phyloP scores from a whole-genome alignment of 2,113 vertebrate genomes.

The Poecilia latipinna region DNA sequence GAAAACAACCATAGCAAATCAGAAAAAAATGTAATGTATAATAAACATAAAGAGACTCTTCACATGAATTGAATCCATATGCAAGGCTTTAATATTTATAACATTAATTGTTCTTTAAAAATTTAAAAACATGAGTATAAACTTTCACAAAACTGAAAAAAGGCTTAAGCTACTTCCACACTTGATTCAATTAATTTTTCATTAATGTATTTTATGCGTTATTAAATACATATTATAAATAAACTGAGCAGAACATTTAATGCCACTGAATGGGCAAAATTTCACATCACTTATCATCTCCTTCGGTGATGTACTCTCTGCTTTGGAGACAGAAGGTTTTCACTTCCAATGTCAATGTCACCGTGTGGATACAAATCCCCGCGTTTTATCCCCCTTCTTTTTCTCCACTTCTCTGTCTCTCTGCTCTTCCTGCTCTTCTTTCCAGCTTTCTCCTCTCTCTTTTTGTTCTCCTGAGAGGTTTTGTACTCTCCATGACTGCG shows the following conservation, averaged over 20 bases:
- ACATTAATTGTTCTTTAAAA: no score
- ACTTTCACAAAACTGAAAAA: no score
- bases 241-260: not conserved
- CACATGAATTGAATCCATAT: not conserved
- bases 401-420: constrained; percentile 57
- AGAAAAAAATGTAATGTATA: not conserved
- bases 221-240: not conserved
- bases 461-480: constrained; percentile 30
- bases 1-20: not conserved
- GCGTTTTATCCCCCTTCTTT: constrained; percentile 55
- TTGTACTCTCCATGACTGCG: not conserved
- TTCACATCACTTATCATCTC: constrained; percentile 28
- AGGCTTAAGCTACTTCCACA: no score
- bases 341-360: constrained; percentile 16
- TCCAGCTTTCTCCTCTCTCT: constrained; percentile 18
- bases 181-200: not conserved
- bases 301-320: constrained; percentile 59
- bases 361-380: constrained; percentile 40
- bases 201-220: not conserved
- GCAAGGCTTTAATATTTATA: not conserved
- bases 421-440: constrained; percentile 52
- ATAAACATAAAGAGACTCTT: not conserved
- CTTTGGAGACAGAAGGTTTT: constrained; percentile 59
- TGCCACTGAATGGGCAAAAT: not conserved
- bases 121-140: no score